Base-by-base conservation (phyloP, 2,797 vertebrate species). In the Sebastes melanostomus region DNA sequence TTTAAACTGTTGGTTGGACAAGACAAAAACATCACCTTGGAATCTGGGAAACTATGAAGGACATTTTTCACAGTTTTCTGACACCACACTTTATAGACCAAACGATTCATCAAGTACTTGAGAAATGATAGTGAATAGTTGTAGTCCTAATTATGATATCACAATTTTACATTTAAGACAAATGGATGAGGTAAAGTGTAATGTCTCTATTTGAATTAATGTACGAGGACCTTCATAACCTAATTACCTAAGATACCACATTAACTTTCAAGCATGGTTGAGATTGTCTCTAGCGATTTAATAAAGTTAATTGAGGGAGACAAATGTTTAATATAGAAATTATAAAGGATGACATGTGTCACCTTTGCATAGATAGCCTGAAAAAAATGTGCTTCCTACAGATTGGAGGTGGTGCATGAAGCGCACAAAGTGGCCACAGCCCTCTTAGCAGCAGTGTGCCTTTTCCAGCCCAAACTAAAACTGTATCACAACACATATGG, bases 401-500 rank as follows among this genome's bases (percentile, higher is more conserved):
- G n/a, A 46, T 29, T 13, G 18, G 34, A 76, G 68, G 34, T 2
- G 27, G 42, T 50, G 20, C 8, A 65, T 25, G 18, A n/a, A 25
- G 25, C 38, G 32, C 34, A 32, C 7, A 60, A 36, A 32, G 30
- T 14, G 20, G 22, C 36, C 20, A 55, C 20, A 77, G 8, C 38
- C 38, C 22, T 70, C 24, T 38, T 14, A 38, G 60, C 38, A n/a
- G 52, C 82, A 18, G 20, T 12, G 52, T 4, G 56, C 9, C 55
- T 34, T 63, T 74, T 66, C 36, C 65, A 78, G 63, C 46, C 65
- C 8, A 8, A 32, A 75, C 20, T 55, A 71, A 8, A 32, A 75
- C n/a, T 55, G 73, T 29, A 85, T 81, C 66, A 60, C 58, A 66
- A 50, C 55, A 81, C 75, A 80, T 68, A 75, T 72, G 75, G 54